Evolutionary conservation across 2,113 vertebrate genomes (phyloP).

Genomic region (Rhabdomys dilectus): DNA sequence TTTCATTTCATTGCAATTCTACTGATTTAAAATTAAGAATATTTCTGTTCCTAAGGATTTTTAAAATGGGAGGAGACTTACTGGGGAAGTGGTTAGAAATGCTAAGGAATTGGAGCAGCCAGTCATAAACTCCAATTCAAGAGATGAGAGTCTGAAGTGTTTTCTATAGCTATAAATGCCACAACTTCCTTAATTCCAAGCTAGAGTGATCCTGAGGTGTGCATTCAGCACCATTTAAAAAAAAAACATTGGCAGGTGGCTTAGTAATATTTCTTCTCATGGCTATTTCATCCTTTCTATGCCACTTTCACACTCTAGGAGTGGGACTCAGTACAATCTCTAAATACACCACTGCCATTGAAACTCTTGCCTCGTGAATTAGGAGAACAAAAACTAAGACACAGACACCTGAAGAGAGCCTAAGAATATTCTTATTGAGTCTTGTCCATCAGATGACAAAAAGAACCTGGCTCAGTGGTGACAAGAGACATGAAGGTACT

Average conservation of each 20-base stretch:
- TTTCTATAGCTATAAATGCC: background rate
- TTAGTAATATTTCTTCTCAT: background rate
- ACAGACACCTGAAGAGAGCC: background rate
- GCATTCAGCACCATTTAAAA: background rate
- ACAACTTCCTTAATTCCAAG: background rate
- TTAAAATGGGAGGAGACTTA: background rate
- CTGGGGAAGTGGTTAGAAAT: background rate
- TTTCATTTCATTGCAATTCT: background rate
- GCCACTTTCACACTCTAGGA: background rate
- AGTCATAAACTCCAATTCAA: background rate
- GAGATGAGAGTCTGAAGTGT: background rate
- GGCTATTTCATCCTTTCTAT: background rate
- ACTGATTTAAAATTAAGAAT: background rate
- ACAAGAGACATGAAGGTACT: background rate
- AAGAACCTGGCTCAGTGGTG: background rate
- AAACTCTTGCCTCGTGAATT: background rate
- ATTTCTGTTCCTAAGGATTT: background rate
- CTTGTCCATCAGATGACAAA: constrained; percentile 3
- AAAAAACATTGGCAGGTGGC: background rate
- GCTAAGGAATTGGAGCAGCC: background rate
- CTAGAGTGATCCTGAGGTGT: background rate
- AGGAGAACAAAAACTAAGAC: background rate
- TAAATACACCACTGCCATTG: background rate
- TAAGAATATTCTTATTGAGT: background rate
- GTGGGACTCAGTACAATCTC: background rate